phyloP scores from a whole-genome alignment of 1,140 invertebrate species.

The Glossosoma conforme region DNA sequence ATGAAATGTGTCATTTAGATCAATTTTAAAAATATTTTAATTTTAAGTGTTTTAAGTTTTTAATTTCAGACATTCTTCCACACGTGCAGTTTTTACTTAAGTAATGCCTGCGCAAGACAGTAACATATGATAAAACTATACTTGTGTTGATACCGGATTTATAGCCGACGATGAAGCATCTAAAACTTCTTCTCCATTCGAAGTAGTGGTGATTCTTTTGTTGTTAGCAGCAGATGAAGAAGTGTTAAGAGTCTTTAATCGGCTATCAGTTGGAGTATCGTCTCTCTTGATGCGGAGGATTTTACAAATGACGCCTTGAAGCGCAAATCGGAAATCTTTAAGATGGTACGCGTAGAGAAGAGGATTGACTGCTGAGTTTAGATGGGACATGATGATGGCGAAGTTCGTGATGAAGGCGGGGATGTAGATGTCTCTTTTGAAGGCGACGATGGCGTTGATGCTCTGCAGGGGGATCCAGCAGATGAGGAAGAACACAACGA shows the following conservation, averaged over 20 bases:
- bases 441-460: constrained; percentile 82
- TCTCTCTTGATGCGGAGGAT: constrained; percentile 48
- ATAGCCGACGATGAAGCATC: too few relatives aligned
- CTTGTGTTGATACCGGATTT: too few relatives aligned
- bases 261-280: constrained; percentile 35
- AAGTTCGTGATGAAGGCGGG: constrained; percentile 66
- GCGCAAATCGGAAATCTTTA: constrained; percentile 73
- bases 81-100: too few relatives aligned
- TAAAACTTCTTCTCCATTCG: too few relatives aligned
- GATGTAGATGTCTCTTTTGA: constrained; percentile 63
- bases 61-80: too few relatives aligned
- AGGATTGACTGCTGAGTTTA: constrained; percentile 85
- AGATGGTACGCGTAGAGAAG: constrained; percentile 86
- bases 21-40: too few relatives aligned
- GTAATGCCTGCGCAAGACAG: too few relatives aligned
- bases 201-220: too few relatives aligned
- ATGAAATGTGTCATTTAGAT: too few relatives aligned
- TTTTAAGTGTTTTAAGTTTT: too few relatives aligned
- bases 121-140: too few relatives aligned
- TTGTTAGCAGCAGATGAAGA: neutral
- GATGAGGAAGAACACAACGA: constrained; percentile 87
- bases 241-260: neutral
- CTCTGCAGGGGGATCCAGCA: constrained; percentile 92
- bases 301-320: constrained; percentile 60
- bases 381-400: constrained; percentile 82